A percentile compares a stretch with the other conserved stretches of the same genome.
Evolutionary conservation across 2,888 invertebrate species (phyloP).

Genomic region (Drosophila birchii): DNA sequence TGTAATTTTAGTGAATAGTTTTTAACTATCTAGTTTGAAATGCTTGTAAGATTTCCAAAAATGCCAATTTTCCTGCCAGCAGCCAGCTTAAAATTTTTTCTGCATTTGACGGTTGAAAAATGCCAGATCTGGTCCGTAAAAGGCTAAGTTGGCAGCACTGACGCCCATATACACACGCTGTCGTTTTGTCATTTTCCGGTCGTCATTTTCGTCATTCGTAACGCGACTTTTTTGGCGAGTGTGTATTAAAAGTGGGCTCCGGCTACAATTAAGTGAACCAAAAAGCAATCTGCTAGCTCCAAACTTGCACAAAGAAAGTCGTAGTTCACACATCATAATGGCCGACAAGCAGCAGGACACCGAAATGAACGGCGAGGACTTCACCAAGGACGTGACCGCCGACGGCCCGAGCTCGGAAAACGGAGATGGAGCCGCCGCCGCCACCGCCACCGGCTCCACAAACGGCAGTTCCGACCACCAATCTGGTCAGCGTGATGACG

Average conservation of each 20-base stretch:
- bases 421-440: slow-evolving; percentile 87
- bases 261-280: slow-evolving; percentile 44
- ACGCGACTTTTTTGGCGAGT: too few relatives aligned
- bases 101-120: too few relatives aligned
- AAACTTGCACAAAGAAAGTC: slow-evolving; percentile 56
- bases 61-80: too few relatives aligned
- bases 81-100: too few relatives aligned
- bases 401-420: slow-evolving; percentile 86
- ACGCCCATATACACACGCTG: too few relatives aligned
- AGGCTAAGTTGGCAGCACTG: too few relatives aligned
- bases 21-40: too few relatives aligned
- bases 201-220: too few relatives aligned
- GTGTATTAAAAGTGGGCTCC: slow-evolving; percentile 55
- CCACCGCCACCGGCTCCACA: slow-evolving; percentile 84
- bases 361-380: slow-evolving; percentile 92
- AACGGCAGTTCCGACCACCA: slow-evolving; percentile 75
- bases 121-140: too few relatives aligned
- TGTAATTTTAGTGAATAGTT: too few relatives aligned
- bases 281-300: slow-evolving; percentile 54
- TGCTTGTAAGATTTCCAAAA: too few relatives aligned
- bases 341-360: slow-evolving; percentile 86
- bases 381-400: slow-evolving; percentile 90
- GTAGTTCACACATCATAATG: slow-evolving; percentile 81
- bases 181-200: too few relatives aligned
- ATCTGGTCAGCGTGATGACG: slow-evolving; percentile 88